Base-by-base conservation (phyloP, 2,888 invertebrate genomes). In the Octonoba sinensis region DNA sequence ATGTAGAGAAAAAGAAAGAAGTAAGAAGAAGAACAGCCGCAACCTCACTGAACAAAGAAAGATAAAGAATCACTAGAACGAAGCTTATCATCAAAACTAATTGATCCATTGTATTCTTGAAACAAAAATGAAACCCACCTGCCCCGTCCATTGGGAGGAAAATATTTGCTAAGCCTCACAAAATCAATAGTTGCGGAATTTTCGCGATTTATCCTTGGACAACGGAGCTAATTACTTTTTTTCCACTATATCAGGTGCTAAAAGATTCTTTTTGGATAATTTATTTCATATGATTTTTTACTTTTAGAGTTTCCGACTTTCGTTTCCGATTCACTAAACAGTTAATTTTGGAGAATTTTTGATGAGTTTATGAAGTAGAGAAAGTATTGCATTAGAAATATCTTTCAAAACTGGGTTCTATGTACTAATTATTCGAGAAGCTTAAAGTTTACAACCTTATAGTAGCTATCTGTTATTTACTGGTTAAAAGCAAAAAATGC, bases 171-270 rank as follows among this genome's bases (percentile, higher is more conserved):
- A 60, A 47, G 47, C 36, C 18, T 49, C 22, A 13, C 36, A 67
- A 75, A 75, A 67, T 67, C 59, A 67, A 67, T 60, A 60, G 11
- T 60, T 60, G 51, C 24, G 49, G 24, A 54, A 54, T 62, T 54
- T 36, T 51, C 36, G 44, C 24, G 47, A 66, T 67, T 27, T 60
- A 51, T 75, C 60, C 67, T 20, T n/a, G 51, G 20, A 59, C 59
- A 59, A 20, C 36, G 36, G n/a, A 67, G 20, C 67, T 67, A 67
- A 75, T 75, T 67, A 67, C 67, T 49, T 75, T 74, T 57, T 73
- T 72, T 22, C 4, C 2, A 59, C 20, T 36, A 62, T 62, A 16
- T 16, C 20, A 57, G n/a, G 36, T 73, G 62, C 49, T 60, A 27
- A 51, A 49, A 51, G 47, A 70, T 56, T 56, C 12, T 20, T n/a